Base-by-base conservation (phyloP, 2,113 vertebrate genomes). In the Brevimyrus niger region DNA sequence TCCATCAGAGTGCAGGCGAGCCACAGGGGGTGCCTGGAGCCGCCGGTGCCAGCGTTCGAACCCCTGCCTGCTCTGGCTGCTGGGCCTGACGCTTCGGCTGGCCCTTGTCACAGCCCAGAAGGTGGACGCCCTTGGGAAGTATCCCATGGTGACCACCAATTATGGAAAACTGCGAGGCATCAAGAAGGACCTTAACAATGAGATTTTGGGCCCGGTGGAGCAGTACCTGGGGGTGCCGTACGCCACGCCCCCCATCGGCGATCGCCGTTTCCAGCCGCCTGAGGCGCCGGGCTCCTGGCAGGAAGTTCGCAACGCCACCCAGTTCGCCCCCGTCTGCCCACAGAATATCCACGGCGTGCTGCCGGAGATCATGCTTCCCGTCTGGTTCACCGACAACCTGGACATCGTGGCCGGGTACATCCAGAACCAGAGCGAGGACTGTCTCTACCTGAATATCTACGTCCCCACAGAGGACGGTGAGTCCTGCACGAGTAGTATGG, bases 381-480 rank as follows among this genome's bases (percentile, higher is more conserved):
- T 98, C 87, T 98, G 97, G 97, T 98, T 98, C 95, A 98, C 97
- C 0, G 97, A 97, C 93, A 98, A 97, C 93, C 92, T 98, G 95
- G 97, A 98, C 55, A 96, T 97, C 48, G 97, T 96, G 0, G 97
- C 97, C 8, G 96, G 96, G 47, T 97, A 98, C 92, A 96, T 98
- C 85, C 97, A 97, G 94, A 97, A 98, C 94, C 97, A 98, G 96
- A 98, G 97, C 15, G 97, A 98, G 92, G 97, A 98, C 92, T 98
- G 97, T 92, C 97, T 98, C 90, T 98, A 97, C 94, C 97, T 98
- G 93, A 98, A 98, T 88, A 90, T 98, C 96, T 98, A 98, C 91
- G 97, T 98, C 82, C 97, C 97, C 93, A 97, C 96, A 2, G 97
- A 98, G 95, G 97, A 98, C 86, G 97, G 97, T 98, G 94, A 98